phyloP scores from a whole-genome alignment of 2,113 vertebrate genomes.

The Haplotaxodon microlepis region DNA sequence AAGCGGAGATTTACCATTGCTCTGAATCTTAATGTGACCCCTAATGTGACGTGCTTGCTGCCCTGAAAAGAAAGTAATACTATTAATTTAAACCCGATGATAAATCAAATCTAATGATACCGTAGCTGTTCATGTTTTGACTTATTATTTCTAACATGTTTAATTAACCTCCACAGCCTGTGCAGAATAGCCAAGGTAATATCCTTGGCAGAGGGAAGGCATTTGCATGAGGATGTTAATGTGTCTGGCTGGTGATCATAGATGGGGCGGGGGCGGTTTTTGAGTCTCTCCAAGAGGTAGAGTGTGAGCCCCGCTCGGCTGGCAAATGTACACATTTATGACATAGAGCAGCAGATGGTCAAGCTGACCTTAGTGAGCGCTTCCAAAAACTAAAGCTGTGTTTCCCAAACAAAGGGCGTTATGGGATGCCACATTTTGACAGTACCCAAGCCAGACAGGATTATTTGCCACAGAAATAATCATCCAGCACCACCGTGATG shows the following conservation, averaged over 20 bases:
- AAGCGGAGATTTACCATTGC: not conserved
- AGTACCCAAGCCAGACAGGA: not conserved
- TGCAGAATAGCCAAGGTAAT: not conserved
- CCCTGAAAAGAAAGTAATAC: not conserved
- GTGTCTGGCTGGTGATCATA: not conserved
- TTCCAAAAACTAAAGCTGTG: constrained; percentile 12
- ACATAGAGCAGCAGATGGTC: constrained; percentile 33
- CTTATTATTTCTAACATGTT: not conserved
- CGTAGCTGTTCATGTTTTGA: not conserved
- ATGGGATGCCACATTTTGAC: not conserved
- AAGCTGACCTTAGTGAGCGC: constrained; percentile 6
- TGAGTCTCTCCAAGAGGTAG: constrained; percentile 22
- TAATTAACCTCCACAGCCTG: not conserved
- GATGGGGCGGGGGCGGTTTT: not conserved
- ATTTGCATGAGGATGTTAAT: constrained; percentile 5
- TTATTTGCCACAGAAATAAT: not conserved
- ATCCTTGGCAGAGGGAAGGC: not conserved
- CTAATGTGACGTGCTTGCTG: not conserved
- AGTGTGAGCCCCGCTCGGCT: not conserved
- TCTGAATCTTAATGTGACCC: not conserved
- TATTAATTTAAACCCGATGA: not conserved
- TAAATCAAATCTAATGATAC: not conserved
- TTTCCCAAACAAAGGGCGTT: constrained; percentile 4
- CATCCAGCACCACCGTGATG: not conserved
- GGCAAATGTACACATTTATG: constrained; percentile 15